phyloP scores from a whole-genome alignment of 2,888 invertebrate species.

The Pogonocherus hispidulus region DNA sequence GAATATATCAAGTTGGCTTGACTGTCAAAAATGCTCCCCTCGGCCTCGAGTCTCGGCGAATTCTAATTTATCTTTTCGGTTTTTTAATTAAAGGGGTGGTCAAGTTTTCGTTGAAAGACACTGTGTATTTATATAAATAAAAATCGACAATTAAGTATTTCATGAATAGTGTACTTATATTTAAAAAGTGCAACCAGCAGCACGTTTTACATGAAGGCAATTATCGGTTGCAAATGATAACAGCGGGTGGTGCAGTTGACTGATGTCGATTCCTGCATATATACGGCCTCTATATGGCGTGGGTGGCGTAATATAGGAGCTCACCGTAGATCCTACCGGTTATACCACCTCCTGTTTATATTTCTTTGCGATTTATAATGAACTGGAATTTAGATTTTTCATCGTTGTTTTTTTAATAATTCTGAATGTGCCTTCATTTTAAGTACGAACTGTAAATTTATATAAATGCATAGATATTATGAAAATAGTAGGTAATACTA shows the following conservation, averaged over 20 bases:
- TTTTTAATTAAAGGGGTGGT: too few species aligned
- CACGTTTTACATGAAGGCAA: conserved; percentile 40
- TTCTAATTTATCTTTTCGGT: too few species aligned
- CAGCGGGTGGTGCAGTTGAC: conserved; percentile 54
- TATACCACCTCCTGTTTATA: conserved; percentile 11
- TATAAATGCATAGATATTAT: too few species aligned
- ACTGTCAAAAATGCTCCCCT: too few species aligned
- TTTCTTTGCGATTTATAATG: conserved; percentile 14
- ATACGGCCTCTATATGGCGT: conserved; percentile 25
- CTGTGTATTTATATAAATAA: not conserved
- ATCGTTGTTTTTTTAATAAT: not conserved
- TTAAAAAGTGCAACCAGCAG: conserved; percentile 23
- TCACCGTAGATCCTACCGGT: conserved; percentile 18
- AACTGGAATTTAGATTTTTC: not conserved
- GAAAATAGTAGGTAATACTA: too few species aligned
- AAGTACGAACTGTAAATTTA: too few species aligned
- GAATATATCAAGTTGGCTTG: too few species aligned
- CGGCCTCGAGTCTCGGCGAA: too few species aligned
- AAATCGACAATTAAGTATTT: not conserved
- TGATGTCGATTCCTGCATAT: conserved; percentile 44
- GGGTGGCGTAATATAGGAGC: conserved; percentile 36
- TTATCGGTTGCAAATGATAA: conserved; percentile 54
- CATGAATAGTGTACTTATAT: not conserved
- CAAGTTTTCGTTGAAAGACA: too few species aligned
- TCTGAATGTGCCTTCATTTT: not conserved